Base-by-base conservation (phyloP, 1,140 invertebrate species). In the Drosophila nigromelanica region DNA sequence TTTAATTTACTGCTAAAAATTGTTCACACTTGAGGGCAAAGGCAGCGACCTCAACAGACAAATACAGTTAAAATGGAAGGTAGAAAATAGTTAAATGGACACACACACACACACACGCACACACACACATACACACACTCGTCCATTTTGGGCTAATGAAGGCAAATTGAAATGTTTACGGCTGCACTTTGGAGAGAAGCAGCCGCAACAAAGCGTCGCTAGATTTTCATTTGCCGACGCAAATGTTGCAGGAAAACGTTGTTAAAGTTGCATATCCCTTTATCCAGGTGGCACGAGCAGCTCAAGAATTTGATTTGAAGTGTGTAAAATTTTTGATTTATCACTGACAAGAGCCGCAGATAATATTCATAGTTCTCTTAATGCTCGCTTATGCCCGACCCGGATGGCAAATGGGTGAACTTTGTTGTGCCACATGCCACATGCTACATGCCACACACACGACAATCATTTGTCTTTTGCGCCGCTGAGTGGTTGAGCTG, bases 81-180 rank as follows among this genome's bases (percentile, higher is more conserved):
- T 42, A 27, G 37, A n/a, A 60, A 58, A 73, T 68, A 68, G 66
- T 75, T 71, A 14, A 37, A 11, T 18, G 42, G 24, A 33, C 30
- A 8, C 30, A 7, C n/a, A 18, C 33, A 8, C 33, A 35, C 33
- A 35, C 66, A 45, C 33, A 66, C 21, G 5, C 33, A 42, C 35
- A 42, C 15, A 42, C 37, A 24, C 18, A 35, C 50, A 45, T 33
- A 6, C 37, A 35, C 21, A 58, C 55, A 39, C 42, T 48, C 42
- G n/a, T 35, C 2, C 59, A 33, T 68, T 81, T 78, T 66, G 55
- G 61, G 71, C 61, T 89, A 87, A 87, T 87, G 45, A 74, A 89
- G 55, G 66, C 55, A 87, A 87, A 87, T 87, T 87, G 85, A 87
- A 77, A 71, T 83, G 69, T 87, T 89, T 87, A 87, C 70, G 83